Conservation (phyloP, 2,797 vertebrate species). For the Columba guinea region DNA sequence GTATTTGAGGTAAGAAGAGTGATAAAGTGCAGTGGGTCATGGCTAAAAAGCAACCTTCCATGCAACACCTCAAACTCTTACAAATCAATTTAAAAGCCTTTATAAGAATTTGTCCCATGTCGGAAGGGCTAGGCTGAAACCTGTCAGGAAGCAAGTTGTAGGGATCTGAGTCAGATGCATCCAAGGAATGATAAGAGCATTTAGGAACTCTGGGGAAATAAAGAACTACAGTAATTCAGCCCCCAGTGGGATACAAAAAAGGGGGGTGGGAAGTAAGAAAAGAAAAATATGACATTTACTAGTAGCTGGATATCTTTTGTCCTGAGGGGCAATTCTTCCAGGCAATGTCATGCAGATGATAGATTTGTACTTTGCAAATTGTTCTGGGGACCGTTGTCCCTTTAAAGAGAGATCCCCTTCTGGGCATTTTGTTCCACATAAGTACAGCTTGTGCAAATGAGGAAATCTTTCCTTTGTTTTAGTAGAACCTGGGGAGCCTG, state of each 20-base stretch:
- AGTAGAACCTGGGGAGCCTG: not conserved
- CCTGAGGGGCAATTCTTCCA: not conserved
- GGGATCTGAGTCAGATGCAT: not conserved
- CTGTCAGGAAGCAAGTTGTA: not conserved
- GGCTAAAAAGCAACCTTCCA: not conserved
- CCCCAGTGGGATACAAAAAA: not conserved
- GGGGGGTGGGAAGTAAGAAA: not conserved
- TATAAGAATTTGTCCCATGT: not conserved
- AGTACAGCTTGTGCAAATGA: not conserved
- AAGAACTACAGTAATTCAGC: not conserved
- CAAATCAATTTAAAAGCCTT: not conserved
- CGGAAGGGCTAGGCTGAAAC: not conserved
- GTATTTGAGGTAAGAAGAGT: not conserved
- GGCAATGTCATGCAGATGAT: not conserved
- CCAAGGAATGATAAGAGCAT: not conserved
- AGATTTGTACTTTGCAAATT: not conserved
- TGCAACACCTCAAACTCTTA: not conserved
- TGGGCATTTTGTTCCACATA: not conserved
- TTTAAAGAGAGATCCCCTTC: not conserved
- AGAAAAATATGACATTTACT: not conserved
- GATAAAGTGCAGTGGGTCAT: not conserved
- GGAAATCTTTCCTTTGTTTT: not conserved
- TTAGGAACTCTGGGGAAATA: not conserved
- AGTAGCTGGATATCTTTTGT: not conserved
- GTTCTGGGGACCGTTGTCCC: not conserved